Evolutionary conservation across 2,113 vertebrate species (phyloP), one percentile per base, ranked within the genome.

Genomic region (Agelaius tricolor): DNA sequence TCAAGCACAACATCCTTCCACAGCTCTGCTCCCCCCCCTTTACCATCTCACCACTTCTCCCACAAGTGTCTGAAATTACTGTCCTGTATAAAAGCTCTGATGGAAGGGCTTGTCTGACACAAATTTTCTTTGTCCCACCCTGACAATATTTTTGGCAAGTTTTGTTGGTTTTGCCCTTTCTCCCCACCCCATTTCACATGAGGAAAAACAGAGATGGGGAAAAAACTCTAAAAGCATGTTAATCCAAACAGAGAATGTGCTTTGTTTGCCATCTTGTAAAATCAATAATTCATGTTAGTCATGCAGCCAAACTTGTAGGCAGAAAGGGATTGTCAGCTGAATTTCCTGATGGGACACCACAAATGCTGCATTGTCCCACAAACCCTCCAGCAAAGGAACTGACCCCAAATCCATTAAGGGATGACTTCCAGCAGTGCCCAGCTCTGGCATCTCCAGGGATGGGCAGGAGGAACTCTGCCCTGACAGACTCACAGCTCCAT

Each of bases 281-380:
- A 84, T 67, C 72, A 77, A 58, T 81, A 75, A 83, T 73, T 95
- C 62, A 76, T 7, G 22, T 71, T 65, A 73, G 44, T 93, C n/a
- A 28, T 4, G 12, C 37, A 88, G 79, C 20, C 51, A 75, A 61
- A 68, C 46, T 13, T 74, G 43, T 4, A 66, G 55, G 55, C 27
- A 90, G 52, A 87, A 54, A 47, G 33, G 39, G 39, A 61, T 1
- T 7, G 5, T 62, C 55, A 86, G 79, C 61, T 84, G 78, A 58
- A 85, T 43, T 46, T 88, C 59, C 72, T 77, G 52, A 63, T 15
- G 39, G 91, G 74, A 63, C 69, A 55, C 33, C 61, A 69, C 33
- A 27, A 77, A 55, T 28, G 13, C 41, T 0, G 0, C 58, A 47
- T 0, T 1, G 1, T 33, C 43, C 55, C 30, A 22, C 13, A 89